Percentiles rank a stretch among this genome's conserved stretches.
These are phyloP conservation scores for Cebidichthys violaceus DNA, from an alignment of 2,113 vertebrate genomes.

Conservation along the genomic window DNA sequence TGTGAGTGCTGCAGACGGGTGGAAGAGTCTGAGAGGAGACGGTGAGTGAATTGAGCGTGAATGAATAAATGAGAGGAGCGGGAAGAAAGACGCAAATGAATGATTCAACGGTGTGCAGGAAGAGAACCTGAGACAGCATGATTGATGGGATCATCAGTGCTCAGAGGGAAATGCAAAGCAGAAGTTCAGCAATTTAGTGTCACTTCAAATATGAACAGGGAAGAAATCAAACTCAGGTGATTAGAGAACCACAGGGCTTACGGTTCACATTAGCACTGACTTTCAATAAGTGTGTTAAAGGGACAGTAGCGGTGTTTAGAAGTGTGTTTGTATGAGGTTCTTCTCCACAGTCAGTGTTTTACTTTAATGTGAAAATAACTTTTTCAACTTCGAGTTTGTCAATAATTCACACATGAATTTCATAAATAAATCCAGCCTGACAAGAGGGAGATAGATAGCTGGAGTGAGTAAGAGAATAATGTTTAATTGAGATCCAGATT, in stretches of 20 bases:
- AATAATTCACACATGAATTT: slow-evolving; percentile 9
- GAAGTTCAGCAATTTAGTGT: background rate
- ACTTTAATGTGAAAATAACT: background rate
- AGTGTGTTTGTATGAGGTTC: no score
- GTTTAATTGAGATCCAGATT: slow-evolving; percentile 27
- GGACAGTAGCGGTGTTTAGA: no score
- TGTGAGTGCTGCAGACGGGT: slow-evolving; percentile 16
- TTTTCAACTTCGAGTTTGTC: background rate
- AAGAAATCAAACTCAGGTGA: background rate
- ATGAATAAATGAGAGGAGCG: slow-evolving; percentile 33
- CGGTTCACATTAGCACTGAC: background rate
- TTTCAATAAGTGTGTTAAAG: no score
- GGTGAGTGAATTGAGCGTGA: background rate
- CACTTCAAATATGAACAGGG: background rate
- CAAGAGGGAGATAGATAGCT: background rate
- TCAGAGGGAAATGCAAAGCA: background rate
- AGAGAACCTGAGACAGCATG: slow-evolving; percentile 13
- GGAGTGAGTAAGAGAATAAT: background rate
- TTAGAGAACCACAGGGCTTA: background rate
- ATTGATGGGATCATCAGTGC: slow-evolving; percentile 15
- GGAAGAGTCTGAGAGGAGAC: slow-evolving; percentile 17
- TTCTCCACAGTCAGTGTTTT: no score
- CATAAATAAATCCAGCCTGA: background rate
- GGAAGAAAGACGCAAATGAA: slow-evolving; percentile 23
- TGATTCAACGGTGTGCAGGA: slow-evolving; percentile 19